Evolutionary conservation across 2,113 vertebrate species (phyloP), one percentile per base, ranked within the genome.

Genomic region (Rhineura floridana): DNA sequence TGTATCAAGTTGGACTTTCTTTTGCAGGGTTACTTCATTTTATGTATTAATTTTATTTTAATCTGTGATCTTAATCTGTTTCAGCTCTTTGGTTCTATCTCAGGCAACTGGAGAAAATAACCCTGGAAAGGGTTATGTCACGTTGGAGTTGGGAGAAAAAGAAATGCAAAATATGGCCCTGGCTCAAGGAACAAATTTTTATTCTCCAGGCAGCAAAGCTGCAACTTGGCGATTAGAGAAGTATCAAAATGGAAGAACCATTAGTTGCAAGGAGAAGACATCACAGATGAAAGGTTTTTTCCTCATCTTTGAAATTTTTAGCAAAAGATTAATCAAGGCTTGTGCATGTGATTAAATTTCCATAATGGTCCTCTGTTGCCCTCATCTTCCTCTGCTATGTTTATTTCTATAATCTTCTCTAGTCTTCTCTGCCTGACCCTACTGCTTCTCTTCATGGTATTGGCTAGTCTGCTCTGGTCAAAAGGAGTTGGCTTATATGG

Each of bases 201-300:
- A 6, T 88, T 90, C 69, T 79, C 81, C 86, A 46, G 72, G 52
- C 80, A 90, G 88, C 93, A 94, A 80, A 85, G 69, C 94, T 75
- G 65, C 90, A 75, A 77, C 91, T 28, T 85, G 90, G 90, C 91
- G 93, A 62, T 85, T 85, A 70, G 89, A 91, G 42, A 91, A 90
- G 48, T 76, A 91, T 50, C 23, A 80, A 36, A 19, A 52, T 73
- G 89, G 36, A 85, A 86, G 79, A 12, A 55, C 81, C 81, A 87
- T 89, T 72, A 86, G 42, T 30, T 91, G 92, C 92, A 79, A 79
- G 92, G 90, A 93, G 84, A 93, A 93, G 65, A 89, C 80, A 85
- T 73, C 72, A 15, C 78, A 78, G 86, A 70, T 81, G 62, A 93
- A 92, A 96, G 93, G 94, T 93, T 93, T 93, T 85, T 90, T 67